Base-by-base conservation (phyloP, 2,888 invertebrate species). In the Caradrina clavipalpis region DNA sequence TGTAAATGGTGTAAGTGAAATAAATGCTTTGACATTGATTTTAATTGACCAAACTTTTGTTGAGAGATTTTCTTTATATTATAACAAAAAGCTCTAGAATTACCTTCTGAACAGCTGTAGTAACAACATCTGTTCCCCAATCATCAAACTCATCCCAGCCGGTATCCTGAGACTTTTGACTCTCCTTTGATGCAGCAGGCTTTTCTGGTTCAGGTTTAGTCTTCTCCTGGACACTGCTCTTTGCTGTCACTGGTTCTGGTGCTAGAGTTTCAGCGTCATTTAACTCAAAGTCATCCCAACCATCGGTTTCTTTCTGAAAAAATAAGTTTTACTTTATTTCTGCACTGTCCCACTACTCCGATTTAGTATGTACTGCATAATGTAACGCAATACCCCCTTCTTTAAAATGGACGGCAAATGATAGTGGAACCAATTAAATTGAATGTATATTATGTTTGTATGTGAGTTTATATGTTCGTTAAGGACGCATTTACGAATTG, bases 91-190 rank as follows among this genome's bases (percentile, higher is more conserved):
- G 8, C 4, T 31, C 13, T 54, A n/a, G 22, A 19, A 11, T 0
- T 82, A 92, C 89, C 84, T 87, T 87, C 73, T 82, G 70, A 47
- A 59, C 69, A 63, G 73, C 80, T 54, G 61, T 69, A n/a, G 72
- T 8, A 0, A 59, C 65, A 51, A 89, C 90, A 74, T 90, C 90
- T 21, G 92, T 87, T 15, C 92, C 96, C 95, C 96, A 96, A 79
- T 96, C 95, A 81, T 92, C 96, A 82, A 96, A 95, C 49, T 96
- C 93, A 88, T 96, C 95, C 96, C 96, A 96, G 1, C 95, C 96
- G 0, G 95, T 93, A 53, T 92, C 92, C 71, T 95, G 86, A 26
- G 94, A 89, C 21, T 92, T 90, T 22, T 88, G 69, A 54, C 53
- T 76, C 1, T 78, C 81, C 63, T 84, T 78, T 49, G 63, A 47